A percentile compares a stretch with the other conserved stretches of the same genome.
Evolutionary conservation across 2,888 invertebrate species (phyloP).

Genomic region (Cryptops parisi): DNA sequence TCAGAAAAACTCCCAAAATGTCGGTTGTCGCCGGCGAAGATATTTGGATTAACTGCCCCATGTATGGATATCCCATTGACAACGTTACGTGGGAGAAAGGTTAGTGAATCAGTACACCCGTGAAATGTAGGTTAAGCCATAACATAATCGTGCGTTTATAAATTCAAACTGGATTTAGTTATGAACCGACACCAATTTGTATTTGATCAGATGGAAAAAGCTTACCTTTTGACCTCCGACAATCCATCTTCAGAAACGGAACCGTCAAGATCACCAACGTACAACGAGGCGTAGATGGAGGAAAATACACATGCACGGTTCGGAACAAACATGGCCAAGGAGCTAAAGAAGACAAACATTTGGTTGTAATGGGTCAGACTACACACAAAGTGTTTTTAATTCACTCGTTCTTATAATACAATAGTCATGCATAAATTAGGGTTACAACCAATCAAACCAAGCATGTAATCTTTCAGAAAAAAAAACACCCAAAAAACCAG

Average conservation of each 20-base stretch:
- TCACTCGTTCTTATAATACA: not conserved
- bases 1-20: conserved; percentile 81
- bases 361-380: conserved; percentile 14
- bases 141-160: too few relatives aligned
- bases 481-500: too few relatives aligned
- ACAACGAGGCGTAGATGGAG: conserved; percentile 80
- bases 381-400: too few relatives aligned
- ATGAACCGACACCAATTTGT: too few relatives aligned
- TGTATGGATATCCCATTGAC: conserved; percentile 87
- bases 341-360: conserved; percentile 46
- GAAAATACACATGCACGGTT: conserved; percentile 86
- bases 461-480: too few relatives aligned
- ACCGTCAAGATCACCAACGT: conserved; percentile 88
- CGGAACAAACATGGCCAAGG: conserved; percentile 82
- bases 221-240: conserved; percentile 84
- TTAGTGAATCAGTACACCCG: too few relatives aligned
- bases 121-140: too few relatives aligned
- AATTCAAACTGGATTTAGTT: too few relatives aligned
- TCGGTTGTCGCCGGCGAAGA: conserved; percentile 84
- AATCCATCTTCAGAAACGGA: conserved; percentile 84
- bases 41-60: conserved; percentile 68
- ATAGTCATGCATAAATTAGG: too few relatives aligned
- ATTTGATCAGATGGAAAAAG: conserved; percentile 54
- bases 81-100: conserved; percentile 89
- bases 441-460: too few relatives aligned